A percentile compares a stretch with the other conserved stretches of the same genome.
These are phyloP conservation scores for Argyra leucocephala DNA, from an alignment of 2,888 invertebrate species.

Conservation along the genomic window DNA sequence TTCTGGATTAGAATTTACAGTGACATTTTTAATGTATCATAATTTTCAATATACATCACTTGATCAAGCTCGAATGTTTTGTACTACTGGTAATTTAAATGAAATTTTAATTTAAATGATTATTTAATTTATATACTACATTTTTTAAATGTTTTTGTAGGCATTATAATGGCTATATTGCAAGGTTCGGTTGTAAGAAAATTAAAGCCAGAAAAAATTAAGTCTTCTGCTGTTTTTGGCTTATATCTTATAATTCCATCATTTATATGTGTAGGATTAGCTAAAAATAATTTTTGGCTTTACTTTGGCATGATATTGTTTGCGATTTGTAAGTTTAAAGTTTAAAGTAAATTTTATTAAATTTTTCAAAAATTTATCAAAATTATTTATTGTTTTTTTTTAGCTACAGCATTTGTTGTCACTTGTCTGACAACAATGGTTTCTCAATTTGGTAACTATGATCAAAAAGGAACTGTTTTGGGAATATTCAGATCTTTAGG, in stretches of 20 bases:
- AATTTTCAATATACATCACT: constrained; percentile 83
- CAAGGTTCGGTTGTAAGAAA: constrained; percentile 84
- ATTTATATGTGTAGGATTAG: constrained; percentile 74
- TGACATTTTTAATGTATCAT: constrained; percentile 92
- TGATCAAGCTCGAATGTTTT: constrained; percentile 97
- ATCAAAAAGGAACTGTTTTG: constrained; percentile 84
- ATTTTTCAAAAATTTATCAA: too few species aligned
- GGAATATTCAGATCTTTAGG: constrained; percentile 92
- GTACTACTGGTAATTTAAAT: constrained; percentile 63
- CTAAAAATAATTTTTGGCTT: constrained; percentile 51
- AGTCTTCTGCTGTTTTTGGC: constrained; percentile 61
- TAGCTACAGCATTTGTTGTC: constrained; percentile 85
- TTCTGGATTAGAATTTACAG: constrained; percentile 93
- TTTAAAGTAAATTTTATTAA: too few species aligned
- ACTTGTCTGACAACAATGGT: constrained; percentile 90
- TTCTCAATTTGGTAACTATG: constrained; percentile 68
- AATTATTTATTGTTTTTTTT: constrained; percentile 25
- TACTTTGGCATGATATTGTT: constrained; percentile 79
- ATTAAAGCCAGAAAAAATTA: constrained; percentile 62
- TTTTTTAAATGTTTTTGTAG: constrained; percentile 34
- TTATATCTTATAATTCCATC: constrained; percentile 77
- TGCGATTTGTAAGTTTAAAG: constrained; percentile 70
- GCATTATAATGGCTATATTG: constrained; percentile 76
- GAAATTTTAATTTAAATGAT: constrained; percentile 6
- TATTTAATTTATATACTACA: constrained; percentile 4